These are phyloP conservation scores for Agriopis aurantiaria DNA, from an alignment of 2,888 invertebrate species.

Conservation along the genomic window DNA sequence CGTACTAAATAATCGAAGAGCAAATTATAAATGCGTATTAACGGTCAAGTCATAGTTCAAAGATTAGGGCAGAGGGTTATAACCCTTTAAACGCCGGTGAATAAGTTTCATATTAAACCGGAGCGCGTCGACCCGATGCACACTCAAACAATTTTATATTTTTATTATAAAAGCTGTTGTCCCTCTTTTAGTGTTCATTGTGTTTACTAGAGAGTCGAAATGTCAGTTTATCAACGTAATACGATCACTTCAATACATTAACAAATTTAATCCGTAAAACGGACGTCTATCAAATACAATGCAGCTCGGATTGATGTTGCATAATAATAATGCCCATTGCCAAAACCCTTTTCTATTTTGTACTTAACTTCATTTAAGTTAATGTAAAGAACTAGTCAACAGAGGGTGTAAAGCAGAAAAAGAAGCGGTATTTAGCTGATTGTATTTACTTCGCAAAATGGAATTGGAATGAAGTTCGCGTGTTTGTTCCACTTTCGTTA, in stretches of 20 bases:
- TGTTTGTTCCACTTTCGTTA: conserved; percentile 55
- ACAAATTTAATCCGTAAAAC: conserved; percentile 36
- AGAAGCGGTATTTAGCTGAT: conserved; percentile 12
- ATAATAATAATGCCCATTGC: conserved; percentile 3
- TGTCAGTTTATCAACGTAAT: conserved; percentile 41
- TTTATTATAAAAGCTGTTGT: conserved; percentile 69
- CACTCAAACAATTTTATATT: conserved; percentile 70
- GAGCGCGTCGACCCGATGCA: conserved; percentile 70
- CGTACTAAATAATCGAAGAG: conserved; percentile 84
- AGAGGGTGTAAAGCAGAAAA: conserved; percentile 5
- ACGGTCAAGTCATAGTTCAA: conserved; percentile 87
- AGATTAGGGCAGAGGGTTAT: conserved; percentile 84
- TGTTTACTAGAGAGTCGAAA: conserved; percentile 39
- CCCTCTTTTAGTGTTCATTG: conserved; percentile 50
- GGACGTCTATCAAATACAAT: conserved; percentile 26
- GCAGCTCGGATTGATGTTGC: conserved; percentile 20
- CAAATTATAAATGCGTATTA: conserved; percentile 86
- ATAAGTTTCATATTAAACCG: conserved; percentile 79
- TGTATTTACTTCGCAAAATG: conserved; percentile 29
- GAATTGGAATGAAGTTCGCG: conserved; percentile 41
- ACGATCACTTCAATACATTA: conserved; percentile 44
- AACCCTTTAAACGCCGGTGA: conserved; percentile 72
- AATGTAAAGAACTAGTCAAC: background rate
- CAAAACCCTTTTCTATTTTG: conserved; percentile 14
- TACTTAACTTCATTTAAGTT: background rate